Conservation (phyloP, 2,113 vertebrate genomes). For the Heterochromis multidens region DNA sequence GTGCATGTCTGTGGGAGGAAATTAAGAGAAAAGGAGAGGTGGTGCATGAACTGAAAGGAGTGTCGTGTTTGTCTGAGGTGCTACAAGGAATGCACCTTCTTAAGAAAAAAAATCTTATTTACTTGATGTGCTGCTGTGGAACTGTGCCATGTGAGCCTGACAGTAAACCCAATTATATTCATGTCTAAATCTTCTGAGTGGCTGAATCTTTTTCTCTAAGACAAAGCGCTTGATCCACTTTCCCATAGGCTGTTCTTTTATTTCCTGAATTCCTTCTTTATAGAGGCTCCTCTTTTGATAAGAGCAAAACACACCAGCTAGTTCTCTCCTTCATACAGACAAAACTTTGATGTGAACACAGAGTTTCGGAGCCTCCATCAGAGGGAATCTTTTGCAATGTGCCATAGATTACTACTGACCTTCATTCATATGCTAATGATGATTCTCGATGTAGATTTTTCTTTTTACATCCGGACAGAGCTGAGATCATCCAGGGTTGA, state of each 20-base stretch:
- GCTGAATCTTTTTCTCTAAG: constrained; percentile 15
- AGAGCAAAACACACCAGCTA: constrained; percentile 50
- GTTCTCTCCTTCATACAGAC: constrained; percentile 45
- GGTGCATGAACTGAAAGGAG: constrained; percentile 6
- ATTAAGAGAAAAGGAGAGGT: background rate
- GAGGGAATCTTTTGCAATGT: constrained; percentile 54
- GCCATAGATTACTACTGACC: constrained; percentile 63
- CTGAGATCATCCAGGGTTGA: constrained; percentile 52
- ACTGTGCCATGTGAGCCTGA: constrained; percentile 26
- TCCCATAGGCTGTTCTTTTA: constrained; percentile 50
- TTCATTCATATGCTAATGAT: constrained; percentile 68
- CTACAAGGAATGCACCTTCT: constrained; percentile 35
- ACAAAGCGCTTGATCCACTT: constrained; percentile 51
- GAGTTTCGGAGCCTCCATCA: constrained; percentile 1
- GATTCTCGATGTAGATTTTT: constrained; percentile 58
- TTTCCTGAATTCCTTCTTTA: constrained; percentile 26
- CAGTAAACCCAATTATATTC: constrained; percentile 33
- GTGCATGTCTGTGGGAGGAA: constrained; percentile 31
- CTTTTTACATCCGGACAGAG: constrained; percentile 35
- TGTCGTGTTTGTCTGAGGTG: constrained; percentile 23
- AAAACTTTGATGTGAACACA: constrained; percentile 58
- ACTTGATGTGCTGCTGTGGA: constrained; percentile 30
- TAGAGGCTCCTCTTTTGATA: constrained; percentile 46
- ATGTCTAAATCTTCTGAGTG: constrained; percentile 27
- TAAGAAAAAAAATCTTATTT: constrained; percentile 19